These are phyloP conservation scores for Drosophila insularis DNA, from an alignment of 1,140 invertebrate species.

Conservation along the genomic window DNA sequence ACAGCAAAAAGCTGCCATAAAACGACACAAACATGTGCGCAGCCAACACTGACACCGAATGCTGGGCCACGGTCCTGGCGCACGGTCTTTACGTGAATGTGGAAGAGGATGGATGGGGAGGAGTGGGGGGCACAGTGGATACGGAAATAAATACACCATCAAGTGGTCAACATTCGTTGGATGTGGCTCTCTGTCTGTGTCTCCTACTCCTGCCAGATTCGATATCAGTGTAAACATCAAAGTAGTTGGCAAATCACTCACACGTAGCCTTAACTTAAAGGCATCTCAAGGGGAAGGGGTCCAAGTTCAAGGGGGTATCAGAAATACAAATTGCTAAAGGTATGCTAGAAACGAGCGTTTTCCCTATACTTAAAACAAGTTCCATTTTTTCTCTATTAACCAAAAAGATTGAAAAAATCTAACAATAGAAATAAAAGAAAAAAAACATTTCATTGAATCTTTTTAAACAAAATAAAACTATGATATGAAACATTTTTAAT, in stretches of 20 bases:
- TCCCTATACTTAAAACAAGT: no score
- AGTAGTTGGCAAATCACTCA: conserved; percentile 66
- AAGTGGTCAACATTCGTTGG: conserved; percentile 58
- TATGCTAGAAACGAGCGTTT: no score
- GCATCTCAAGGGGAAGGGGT: neutral
- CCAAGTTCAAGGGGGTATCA: neutral
- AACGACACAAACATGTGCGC: conserved; percentile 68
- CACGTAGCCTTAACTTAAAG: conserved; percentile 58
- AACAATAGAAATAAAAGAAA: no score
- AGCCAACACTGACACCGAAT: conserved; percentile 16
- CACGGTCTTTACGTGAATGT: no score
- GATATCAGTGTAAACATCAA: conserved; percentile 63
- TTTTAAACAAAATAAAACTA: no score
- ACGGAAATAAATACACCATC: conserved; percentile 68
- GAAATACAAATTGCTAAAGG: no score
- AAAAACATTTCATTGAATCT: no score
- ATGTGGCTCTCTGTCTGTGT: neutral
- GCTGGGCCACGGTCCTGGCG: no score
- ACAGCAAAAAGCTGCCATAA: conserved; percentile 74
- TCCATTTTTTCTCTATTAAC: no score
- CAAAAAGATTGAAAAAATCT: no score
- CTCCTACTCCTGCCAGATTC: conserved; percentile 42
- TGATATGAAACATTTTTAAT: no score
- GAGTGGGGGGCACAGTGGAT: neutral
- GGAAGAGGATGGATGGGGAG: neutral